Evolutionary conservation across 2,113 vertebrate genomes (phyloP).

Genomic region (Coregonus clupeaformis): DNA sequence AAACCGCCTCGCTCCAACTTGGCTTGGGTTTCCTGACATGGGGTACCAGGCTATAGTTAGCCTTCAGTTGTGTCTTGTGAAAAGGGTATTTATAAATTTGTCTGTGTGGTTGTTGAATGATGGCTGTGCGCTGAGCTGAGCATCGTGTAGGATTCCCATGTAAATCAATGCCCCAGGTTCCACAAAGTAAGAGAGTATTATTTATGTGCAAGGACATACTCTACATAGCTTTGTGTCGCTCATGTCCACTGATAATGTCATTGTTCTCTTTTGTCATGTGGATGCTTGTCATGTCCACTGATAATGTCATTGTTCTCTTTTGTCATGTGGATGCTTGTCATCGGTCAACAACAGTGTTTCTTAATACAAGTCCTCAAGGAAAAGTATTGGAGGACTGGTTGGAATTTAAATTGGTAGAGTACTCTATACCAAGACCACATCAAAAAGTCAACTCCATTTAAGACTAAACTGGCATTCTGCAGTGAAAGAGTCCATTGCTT

Average conservation of each 20-base stretch:
- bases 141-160: constrained; percentile 41
- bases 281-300: not conserved
- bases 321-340: not conserved
- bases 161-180: constrained; percentile 48
- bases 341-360: not conserved
- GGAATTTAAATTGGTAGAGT: too few relatives aligned
- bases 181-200: constrained; percentile 32
- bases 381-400: too few relatives aligned
- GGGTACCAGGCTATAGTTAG: constrained; percentile 35
- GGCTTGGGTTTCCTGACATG: constrained; percentile 51
- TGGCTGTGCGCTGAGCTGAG: constrained; percentile 31
- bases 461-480: too few relatives aligned
- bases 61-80: constrained; percentile 25
- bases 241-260: constrained; percentile 1
- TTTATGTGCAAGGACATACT: constrained; percentile 14
- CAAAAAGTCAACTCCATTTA: too few relatives aligned
- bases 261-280: not conserved
- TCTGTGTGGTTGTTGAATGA: constrained; percentile 53
- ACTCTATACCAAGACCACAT: too few relatives aligned
- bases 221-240: not conserved
- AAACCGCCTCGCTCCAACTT: constrained; percentile 38
- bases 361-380: too few relatives aligned
- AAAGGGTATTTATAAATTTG: constrained; percentile 48
- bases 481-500: constrained; percentile 4
- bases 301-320: not conserved